Evolutionary conservation across 64 coral and sea anemone genomes (phyloP).

Genomic region (Stichodactyla mertensii): DNA sequence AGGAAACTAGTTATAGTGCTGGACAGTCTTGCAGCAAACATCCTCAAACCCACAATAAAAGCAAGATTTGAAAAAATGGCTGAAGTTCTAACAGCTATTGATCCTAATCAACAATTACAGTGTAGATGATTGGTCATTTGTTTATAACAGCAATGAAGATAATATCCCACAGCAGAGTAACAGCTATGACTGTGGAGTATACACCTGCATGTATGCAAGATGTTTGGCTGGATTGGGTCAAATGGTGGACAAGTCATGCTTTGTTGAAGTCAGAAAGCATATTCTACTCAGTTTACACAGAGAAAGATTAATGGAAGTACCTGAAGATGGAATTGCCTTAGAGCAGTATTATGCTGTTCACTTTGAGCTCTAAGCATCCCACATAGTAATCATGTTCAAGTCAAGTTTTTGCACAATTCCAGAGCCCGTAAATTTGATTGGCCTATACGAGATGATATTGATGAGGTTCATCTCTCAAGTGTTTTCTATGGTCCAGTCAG

Average conservation of each 20-base stretch:
- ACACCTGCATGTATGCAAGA: background rate
- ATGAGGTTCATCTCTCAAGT: too few species aligned
- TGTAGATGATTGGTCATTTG: background rate
- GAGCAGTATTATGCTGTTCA: conserved; percentile 12
- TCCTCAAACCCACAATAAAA: conserved; percentile 21
- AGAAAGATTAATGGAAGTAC: conserved; percentile 9
- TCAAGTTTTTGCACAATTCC: conserved; percentile 2
- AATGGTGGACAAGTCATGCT: background rate
- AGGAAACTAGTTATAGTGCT: conserved; percentile 21
- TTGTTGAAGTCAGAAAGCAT: background rate
- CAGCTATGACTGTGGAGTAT: background rate
- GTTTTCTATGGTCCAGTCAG: too few species aligned
- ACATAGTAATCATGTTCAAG: background rate
- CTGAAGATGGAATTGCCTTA: background rate
- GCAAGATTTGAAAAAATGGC: background rate
- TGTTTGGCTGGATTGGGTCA: conserved; percentile 10
- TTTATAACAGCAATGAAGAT: background rate
- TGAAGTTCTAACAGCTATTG: background rate
- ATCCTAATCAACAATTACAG: background rate
- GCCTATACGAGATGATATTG: too few species aligned
- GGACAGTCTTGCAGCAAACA: conserved; percentile 28
- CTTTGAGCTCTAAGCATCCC: conserved; percentile 8
- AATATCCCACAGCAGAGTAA: too few species aligned
- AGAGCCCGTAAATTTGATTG: background rate
- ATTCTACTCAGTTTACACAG: conserved; percentile 12